Conservation (phyloP, 2,888 invertebrate genomes). For the Drosophila anomelani region DNA sequence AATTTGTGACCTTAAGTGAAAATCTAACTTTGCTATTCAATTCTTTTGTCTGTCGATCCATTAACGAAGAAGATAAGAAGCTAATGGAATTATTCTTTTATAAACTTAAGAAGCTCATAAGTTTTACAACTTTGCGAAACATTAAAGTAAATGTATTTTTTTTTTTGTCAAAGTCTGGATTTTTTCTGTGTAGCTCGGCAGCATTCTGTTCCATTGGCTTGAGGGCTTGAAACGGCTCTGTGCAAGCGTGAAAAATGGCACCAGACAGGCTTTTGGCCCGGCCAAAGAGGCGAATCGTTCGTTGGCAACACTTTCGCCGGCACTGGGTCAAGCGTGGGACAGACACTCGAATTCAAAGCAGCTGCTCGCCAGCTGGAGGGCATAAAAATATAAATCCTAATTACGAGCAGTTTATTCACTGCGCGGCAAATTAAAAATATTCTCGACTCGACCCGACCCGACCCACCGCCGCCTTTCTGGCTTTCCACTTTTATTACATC, state of each 20-base stretch:
- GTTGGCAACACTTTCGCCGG: conserved; percentile 61
- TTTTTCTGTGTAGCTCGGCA: neutral
- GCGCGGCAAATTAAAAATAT: conserved; percentile 64
- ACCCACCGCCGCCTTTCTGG: conserved; percentile 34
- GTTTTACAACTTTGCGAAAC: neutral
- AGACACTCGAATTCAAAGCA: conserved; percentile 53
- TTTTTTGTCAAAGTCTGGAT: neutral
- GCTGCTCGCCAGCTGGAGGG: conserved; percentile 45
- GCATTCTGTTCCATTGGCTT: conserved; percentile 4
- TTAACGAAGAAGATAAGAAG: neutral
- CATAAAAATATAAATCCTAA: conserved; percentile 79
- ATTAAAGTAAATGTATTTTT: neutral
- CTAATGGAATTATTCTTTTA: neutral
- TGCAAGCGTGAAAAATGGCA: conserved; percentile 72
- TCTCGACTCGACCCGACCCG: conserved; percentile 22
- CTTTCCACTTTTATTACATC: conserved; percentile 60
- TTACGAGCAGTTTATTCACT: conserved; percentile 78
- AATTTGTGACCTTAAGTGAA: neutral
- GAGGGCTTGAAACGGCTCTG: conserved; percentile 50
- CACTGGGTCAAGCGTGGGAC: conserved; percentile 60
- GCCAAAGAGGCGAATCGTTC: conserved; percentile 37
- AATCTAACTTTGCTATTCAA: neutral
- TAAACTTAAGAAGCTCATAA: too few relatives aligned
- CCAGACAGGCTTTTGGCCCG: conserved; percentile 39
- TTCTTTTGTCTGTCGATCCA: too few relatives aligned